phyloP scores from a whole-genome alignment of 2,797 vertebrate species.

The Notolabrus celidotus region DNA sequence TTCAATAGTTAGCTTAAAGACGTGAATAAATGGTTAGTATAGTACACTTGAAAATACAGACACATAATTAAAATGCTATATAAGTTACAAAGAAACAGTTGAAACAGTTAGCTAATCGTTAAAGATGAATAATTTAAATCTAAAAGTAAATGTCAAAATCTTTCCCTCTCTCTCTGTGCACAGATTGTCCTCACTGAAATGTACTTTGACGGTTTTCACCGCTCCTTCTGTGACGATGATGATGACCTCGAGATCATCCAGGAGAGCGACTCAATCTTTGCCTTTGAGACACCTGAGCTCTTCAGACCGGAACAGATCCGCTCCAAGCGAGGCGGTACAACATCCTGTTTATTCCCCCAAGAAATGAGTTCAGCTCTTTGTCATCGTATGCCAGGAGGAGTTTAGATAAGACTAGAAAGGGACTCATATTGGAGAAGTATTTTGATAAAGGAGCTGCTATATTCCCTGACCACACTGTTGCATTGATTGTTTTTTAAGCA shows the following conservation, averaged over 20 bases:
- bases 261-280: conserved; percentile 97
- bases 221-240: conserved; percentile 96
- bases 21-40: no score
- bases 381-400: conserved; percentile 9
- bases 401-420: conserved; percentile 43
- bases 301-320: conserved; percentile 95
- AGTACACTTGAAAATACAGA: no score
- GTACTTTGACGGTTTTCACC: conserved; percentile 98
- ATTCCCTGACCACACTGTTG: background rate
- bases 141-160: no score
- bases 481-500: background rate
- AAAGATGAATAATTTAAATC: no score
- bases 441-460: conserved; percentile 7
- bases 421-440: conserved; percentile 7
- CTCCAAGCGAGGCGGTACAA: conserved; percentile 89
- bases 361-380: conserved; percentile 40
- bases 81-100: no score
- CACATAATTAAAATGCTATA: no score
- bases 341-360: conserved; percentile 39
- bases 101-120: no score
- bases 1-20: no score
- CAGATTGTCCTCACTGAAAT: conserved; percentile 99
- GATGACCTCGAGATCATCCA: conserved; percentile 97
- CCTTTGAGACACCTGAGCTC: conserved; percentile 97
- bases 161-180: conserved; percentile 1